phyloP scores from a whole-genome alignment of 2,113 vertebrate genomes.

The Emydocephalus ijimae region DNA sequence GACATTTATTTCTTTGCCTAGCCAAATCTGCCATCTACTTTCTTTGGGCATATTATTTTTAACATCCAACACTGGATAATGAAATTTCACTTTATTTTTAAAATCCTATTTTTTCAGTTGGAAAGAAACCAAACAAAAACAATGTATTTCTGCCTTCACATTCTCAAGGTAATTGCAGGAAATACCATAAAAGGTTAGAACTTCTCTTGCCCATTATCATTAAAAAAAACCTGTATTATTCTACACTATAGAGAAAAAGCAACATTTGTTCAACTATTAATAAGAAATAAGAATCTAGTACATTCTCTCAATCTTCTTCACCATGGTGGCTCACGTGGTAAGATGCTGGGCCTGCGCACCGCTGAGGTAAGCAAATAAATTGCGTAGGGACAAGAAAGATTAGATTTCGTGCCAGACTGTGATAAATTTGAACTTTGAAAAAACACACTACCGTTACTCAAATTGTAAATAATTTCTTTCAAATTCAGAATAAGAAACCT shows the following conservation, averaged over 20 bases:
- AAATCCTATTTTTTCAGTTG: neutral
- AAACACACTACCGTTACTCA: too few relatives aligned
- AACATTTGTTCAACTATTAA: neutral
- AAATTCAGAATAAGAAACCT: too few relatives aligned
- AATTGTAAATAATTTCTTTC: too few relatives aligned
- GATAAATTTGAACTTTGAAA: too few relatives aligned
- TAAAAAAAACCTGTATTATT: neutral
- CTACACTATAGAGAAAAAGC: neutral
- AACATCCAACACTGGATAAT: neutral
- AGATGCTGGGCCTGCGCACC: too few relatives aligned
- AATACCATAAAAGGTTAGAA: neutral
- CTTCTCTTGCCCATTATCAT: neutral
- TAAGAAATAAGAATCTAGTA: neutral
- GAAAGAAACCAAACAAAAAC: neutral
- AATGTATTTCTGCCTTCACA: neutral
- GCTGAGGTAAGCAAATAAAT: too few relatives aligned
- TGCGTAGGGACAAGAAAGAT: too few relatives aligned
- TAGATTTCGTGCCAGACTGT: too few relatives aligned
- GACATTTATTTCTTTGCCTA: constrained; percentile 8
- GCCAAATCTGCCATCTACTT: neutral
- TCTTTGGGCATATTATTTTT: constrained; percentile 18
- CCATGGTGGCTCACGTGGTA: neutral
- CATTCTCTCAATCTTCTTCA: neutral
- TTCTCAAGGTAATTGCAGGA: neutral
- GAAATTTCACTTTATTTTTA: neutral